These are phyloP conservation scores for Lutjanus erythropterus DNA, from an alignment of 2,113 vertebrate species.

Conservation along the genomic window DNA sequence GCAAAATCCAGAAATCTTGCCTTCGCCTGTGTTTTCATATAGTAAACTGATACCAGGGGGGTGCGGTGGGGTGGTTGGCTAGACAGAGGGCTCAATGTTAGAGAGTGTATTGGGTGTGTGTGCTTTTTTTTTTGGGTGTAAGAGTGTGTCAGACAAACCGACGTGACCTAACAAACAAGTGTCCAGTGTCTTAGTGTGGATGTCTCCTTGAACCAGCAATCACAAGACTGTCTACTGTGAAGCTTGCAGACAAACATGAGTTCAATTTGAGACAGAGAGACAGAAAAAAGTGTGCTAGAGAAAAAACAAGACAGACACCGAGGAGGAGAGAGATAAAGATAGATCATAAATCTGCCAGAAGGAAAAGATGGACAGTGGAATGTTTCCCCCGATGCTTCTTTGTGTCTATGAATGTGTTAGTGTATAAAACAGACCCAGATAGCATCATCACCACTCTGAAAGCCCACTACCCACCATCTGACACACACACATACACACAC, in stretches of 20 bases:
- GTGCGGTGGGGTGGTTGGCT: not conserved
- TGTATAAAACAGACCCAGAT: slow-evolving; percentile 24
- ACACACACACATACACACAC: slow-evolving; percentile 45
- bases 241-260: slow-evolving; percentile 56
- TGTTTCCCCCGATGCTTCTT: slow-evolving; percentile 17
- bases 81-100: slow-evolving; percentile 59
- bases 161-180: slow-evolving; percentile 56
- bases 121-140: slow-evolving; percentile 17
- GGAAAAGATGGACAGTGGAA: slow-evolving; percentile 34
- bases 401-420: slow-evolving; percentile 20
- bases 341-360: slow-evolving; percentile 49
- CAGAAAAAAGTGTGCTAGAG: not conserved
- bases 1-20: not conserved
- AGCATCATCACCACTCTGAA: slow-evolving; percentile 23
- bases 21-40: slow-evolving; percentile 10
- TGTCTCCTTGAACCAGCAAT: slow-evolving; percentile 53
- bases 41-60: slow-evolving; percentile 8
- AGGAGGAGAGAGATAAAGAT: slow-evolving; percentile 40
- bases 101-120: slow-evolving; percentile 27
- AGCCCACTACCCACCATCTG: slow-evolving; percentile 51
- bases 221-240: slow-evolving; percentile 62
- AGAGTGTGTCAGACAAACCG: slow-evolving; percentile 48
- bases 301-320: not conserved
- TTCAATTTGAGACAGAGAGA: slow-evolving; percentile 29
- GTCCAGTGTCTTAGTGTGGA: slow-evolving; percentile 58